These are phyloP conservation scores for Crossocerus cetratus DNA, from an alignment of 2,888 invertebrate species.

Conservation along the genomic window DNA sequence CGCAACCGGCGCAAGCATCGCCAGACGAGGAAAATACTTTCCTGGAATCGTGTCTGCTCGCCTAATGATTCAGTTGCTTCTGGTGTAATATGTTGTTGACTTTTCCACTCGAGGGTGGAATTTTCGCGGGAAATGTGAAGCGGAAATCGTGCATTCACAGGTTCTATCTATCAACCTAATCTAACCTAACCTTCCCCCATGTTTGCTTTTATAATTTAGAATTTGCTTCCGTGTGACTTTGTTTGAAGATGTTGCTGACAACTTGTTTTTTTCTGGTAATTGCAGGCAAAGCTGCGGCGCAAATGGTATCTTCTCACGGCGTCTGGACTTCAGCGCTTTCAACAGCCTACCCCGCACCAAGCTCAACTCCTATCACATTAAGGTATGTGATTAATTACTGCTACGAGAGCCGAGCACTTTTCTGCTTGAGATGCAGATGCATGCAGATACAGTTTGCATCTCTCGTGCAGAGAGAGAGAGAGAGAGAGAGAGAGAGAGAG, in stretches of 20 bases:
- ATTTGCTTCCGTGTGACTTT: no score
- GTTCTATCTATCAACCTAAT: no score
- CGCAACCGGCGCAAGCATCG: no score
- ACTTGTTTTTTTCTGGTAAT: slow-evolving; percentile 54
- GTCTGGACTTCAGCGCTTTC: slow-evolving; percentile 96
- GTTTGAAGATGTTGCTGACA: not conserved
- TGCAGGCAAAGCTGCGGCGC: slow-evolving; percentile 91
- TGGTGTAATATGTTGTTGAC: no score
- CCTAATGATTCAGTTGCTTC: no score
- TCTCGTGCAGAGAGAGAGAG: slow-evolving; percentile 10
- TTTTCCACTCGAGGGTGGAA: no score
- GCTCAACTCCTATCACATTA: slow-evolving; percentile 99
- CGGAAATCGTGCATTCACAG: no score
- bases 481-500: slow-evolving; percentile 2
- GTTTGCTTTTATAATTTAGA: no score
- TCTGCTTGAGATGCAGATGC: not conserved
- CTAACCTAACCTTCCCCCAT: no score
- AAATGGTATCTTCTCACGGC: slow-evolving; percentile 94
- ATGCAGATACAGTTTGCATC: not conserved
- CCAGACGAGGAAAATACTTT: no score
- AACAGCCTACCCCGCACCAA: slow-evolving; percentile 95
- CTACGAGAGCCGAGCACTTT: not conserved
- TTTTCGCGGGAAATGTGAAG: no score
- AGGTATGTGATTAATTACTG: slow-evolving; percentile 82
- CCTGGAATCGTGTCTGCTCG: no score